phyloP scores from a whole-genome alignment of 2,797 vertebrate species.

The Acanthurus lineatus region DNA sequence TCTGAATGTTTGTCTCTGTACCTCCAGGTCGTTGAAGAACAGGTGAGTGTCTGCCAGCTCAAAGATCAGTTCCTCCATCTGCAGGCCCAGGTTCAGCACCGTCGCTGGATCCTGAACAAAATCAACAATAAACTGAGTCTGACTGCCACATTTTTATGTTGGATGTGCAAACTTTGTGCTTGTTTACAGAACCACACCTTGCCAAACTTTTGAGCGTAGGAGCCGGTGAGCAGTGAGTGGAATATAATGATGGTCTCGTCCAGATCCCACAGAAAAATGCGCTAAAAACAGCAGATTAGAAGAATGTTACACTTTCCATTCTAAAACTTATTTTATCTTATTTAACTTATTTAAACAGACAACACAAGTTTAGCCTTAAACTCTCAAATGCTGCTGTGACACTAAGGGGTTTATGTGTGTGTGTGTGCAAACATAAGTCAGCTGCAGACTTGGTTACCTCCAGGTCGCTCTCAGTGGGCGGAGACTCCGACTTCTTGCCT shows the following conservation, averaged over 20 bases:
- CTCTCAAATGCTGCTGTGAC: too few species aligned
- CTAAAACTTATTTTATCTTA: too few species aligned
- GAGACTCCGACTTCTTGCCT: conserved; percentile 91
- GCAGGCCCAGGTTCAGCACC: conserved; percentile 94
- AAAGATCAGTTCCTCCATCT: conserved; percentile 99
- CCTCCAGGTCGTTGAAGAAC: conserved; percentile 99
- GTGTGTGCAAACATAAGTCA: background rate
- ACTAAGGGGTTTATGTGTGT: background rate
- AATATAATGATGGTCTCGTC: conserved; percentile 99
- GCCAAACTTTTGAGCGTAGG: conserved; percentile 96
- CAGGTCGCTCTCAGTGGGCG: conserved; percentile 91
- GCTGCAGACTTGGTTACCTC: conserved; percentile 83
- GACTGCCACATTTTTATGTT: background rate
- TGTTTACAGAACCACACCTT: conserved; percentile 86
- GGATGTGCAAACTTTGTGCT: fast-evolving
- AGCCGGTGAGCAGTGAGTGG: conserved; percentile 98
- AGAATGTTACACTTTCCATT: background rate
- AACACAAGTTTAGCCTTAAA: too few species aligned
- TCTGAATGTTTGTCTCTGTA: conserved; percentile 48
- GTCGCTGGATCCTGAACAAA: conserved; percentile 91
- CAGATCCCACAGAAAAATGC: conserved; percentile 98
- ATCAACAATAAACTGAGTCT: background rate
- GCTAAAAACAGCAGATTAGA: conserved; percentile 78
- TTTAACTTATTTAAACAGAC: too few species aligned
- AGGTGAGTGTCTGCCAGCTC: conserved; percentile 98